Evolutionary conservation across 2,888 invertebrate genomes (phyloP).

Genomic region (Drosophila putrida): DNA sequence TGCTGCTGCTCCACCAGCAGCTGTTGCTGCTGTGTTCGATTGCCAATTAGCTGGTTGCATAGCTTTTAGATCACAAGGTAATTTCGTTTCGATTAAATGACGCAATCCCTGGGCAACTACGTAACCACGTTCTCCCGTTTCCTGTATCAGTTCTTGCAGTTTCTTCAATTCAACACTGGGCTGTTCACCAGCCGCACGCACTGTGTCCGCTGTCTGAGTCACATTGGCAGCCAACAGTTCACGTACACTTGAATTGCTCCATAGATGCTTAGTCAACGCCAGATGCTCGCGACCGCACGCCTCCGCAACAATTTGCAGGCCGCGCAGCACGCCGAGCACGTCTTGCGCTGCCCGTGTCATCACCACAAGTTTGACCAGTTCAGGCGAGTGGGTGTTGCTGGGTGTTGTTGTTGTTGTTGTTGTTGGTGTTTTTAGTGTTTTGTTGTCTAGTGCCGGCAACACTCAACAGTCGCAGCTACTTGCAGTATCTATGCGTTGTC

Average conservation of each 20-base stretch:
- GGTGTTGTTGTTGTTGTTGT: constrained; percentile 9
- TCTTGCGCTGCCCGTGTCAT: constrained; percentile 87
- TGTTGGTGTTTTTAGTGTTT: constrained; percentile 4
- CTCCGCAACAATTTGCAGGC: constrained; percentile 89
- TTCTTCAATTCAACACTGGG: constrained; percentile 83
- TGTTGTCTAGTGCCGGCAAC: constrained; percentile 28
- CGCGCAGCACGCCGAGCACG: constrained; percentile 89
- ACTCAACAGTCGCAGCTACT: constrained; percentile 4
- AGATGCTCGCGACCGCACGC: constrained; percentile 89
- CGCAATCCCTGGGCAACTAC: constrained; percentile 90
- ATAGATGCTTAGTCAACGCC: constrained; percentile 87
- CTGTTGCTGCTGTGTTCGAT: not conserved
- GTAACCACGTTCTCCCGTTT: constrained; percentile 88
- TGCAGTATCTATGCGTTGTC: constrained; percentile 11
- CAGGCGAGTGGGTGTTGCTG: constrained; percentile 27
- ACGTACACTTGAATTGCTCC: constrained; percentile 90
- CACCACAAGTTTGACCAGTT: constrained; percentile 45
- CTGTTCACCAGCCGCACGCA: constrained; percentile 69
- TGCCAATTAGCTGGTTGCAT: constrained; percentile 52
- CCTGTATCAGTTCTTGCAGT: constrained; percentile 86
- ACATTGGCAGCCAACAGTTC: constrained; percentile 83
- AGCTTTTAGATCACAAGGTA: constrained; percentile 45
- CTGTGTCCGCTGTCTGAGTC: constrained; percentile 63
- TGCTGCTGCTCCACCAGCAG: not conserved
- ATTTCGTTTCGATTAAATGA: constrained; percentile 86